A percentile compares a stretch with the other conserved stretches of the same genome.
Conservation (phyloP, 2,888 invertebrate genomes). For the Caenorhabditis parvicauda region DNA sequence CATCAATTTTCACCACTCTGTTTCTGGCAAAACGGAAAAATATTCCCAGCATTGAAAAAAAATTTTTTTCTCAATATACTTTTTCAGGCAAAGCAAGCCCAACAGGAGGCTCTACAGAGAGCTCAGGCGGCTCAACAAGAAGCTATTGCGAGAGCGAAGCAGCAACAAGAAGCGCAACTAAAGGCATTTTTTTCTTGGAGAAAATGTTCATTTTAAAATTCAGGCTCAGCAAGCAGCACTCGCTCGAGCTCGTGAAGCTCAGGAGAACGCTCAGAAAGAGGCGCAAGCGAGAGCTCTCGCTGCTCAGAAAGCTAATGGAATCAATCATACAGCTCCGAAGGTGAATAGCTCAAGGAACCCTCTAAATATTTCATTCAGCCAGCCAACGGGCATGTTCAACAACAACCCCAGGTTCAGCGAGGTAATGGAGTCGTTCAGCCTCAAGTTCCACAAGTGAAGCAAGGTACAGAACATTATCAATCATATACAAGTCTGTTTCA, state of each 20-base stretch:
- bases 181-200: constrained; percentile 12
- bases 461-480: constrained; percentile 5
- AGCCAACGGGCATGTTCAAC: constrained; percentile 10
- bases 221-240: constrained; percentile 18
- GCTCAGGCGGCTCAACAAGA: constrained; percentile 32
- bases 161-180: constrained; percentile 23
- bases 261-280: constrained; percentile 20
- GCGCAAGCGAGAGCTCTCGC: constrained; percentile 20
- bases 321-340: not conserved
- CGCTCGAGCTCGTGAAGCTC: constrained; percentile 12
- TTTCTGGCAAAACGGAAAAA: too few relatives aligned
- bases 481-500: too few relatives aligned
- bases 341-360: not conserved
- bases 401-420: constrained; percentile 10
- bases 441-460: constrained; percentile 4
- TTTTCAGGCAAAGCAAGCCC: constrained; percentile 9
- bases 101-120: constrained; percentile 13
- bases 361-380: constrained; percentile 1
- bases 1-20: too few relatives aligned
- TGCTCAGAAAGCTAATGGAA: constrained; percentile 11
- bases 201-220: constrained; percentile 7
- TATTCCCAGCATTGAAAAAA: too few relatives aligned
- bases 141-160: constrained; percentile 42
- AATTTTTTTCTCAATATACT: constrained; percentile 6
- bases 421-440: constrained; percentile 17